Base-by-base conservation (phyloP, 2,888 invertebrate genomes). In the Odontothrips loti region DNA sequence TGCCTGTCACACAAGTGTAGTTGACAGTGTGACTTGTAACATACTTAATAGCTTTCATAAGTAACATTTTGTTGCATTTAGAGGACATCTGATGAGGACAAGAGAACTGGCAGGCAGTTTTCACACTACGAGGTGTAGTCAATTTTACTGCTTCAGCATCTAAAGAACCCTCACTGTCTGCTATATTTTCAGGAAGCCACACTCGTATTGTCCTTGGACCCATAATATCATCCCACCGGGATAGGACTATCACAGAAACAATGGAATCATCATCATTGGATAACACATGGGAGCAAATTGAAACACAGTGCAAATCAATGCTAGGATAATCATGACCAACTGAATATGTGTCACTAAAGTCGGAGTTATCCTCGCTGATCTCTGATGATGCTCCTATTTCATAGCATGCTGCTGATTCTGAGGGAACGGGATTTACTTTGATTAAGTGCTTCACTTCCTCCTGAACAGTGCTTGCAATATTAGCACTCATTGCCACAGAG, bases 151-250 rank as follows among this genome's bases (percentile, higher is more conserved):
- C 10, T 75, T 75, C 68, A 23, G 9, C 23, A 12, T 75, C 68
- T 27, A 27, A 27, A 27, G 23, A 27, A 75, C 68, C 27, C 12
- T 27, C 68, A 27, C 12, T 12, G 11, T 75, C 68, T 12, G 51
- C 75, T n/a, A 81, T 17, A 48, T 81, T 75, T 79, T 82, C 81
- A 51, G 82, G 68, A 8, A 84, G 78, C 84, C 84, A 84, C 11
- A 82, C 82, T 81, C 83, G 83, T 47, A 84, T 81, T 34, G 84
- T 84, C 75, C 84, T 83, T 20, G 84, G 84, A 15, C 84, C 84
- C 81, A 84, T 83, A 23, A 84, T 83, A 80, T 84, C 84, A 82
- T 84, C 84, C 84, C 84, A 84, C 78, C 82, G 83, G 8, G 84
- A 83, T 20, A 84, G 80, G 51, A 84, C 82, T 20, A 84, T 79